A percentile compares a stretch with the other conserved stretches of the same genome.
Evolutionary conservation across 2,888 invertebrate species (phyloP).

Genomic region (Girardia tigrina): DNA sequence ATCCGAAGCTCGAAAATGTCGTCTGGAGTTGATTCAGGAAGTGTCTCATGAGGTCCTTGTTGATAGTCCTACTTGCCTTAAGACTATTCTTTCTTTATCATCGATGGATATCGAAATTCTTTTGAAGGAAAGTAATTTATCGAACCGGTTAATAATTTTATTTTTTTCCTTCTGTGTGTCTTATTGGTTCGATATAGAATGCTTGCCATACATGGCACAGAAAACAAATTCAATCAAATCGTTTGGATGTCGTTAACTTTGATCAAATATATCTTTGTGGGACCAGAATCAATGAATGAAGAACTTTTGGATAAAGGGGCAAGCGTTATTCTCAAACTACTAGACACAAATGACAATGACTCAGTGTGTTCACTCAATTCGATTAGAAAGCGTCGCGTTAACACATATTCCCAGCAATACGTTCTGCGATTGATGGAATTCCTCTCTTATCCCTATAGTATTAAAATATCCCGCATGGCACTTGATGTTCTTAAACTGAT

Average conservation of each 20-base stretch:
- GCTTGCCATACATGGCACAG: too few relatives aligned
- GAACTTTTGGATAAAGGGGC: neutral
- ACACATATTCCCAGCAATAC: neutral
- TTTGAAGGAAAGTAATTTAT: neutral
- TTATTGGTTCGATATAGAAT: too few relatives aligned
- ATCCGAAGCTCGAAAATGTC: neutral
- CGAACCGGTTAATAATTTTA: neutral
- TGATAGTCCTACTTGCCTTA: neutral
- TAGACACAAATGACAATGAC: neutral
- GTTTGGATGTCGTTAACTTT: neutral
- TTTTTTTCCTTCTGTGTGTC: too few relatives aligned
- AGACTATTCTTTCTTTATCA: neutral
- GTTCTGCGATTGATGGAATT: neutral
- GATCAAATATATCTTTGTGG: neutral
- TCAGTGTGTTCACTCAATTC: neutral
- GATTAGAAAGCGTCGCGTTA: neutral
- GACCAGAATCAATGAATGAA: neutral
- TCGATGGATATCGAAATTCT: neutral
- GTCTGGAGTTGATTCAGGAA: neutral
- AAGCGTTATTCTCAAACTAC: neutral
- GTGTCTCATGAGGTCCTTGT: neutral
- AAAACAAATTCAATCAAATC: neutral
- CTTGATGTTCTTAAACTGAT: constrained; percentile 6
- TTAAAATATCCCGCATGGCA: neutral
- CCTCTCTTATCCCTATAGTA: constrained; percentile 4